Conservation (phyloP, 2,888 invertebrate species). For the Andrena bucephala region DNA sequence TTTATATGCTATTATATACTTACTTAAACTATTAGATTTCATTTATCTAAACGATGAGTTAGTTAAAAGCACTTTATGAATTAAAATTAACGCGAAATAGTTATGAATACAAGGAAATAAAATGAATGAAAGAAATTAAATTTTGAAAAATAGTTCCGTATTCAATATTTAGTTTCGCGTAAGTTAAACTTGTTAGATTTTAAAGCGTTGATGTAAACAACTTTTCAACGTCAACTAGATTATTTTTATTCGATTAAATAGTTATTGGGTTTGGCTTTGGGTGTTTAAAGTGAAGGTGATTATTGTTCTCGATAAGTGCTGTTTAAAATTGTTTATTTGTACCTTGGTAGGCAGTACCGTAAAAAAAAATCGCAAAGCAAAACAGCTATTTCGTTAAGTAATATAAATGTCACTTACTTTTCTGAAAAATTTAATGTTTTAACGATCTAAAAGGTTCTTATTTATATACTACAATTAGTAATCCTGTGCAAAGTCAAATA, state of each 20-base stretch:
- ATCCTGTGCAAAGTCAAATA: background rate
- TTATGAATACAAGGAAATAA: constrained; percentile 19
- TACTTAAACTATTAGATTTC: constrained; percentile 35
- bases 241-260: constrained; percentile 37
- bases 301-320: constrained; percentile 11
- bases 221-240: constrained; percentile 12
- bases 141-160: constrained; percentile 8
- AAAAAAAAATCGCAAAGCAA: constrained; percentile 1
- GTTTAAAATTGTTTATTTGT: constrained; percentile 23
- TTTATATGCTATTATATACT: constrained; percentile 39
- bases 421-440: constrained; percentile 22
- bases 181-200: constrained; percentile 28
- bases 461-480: background rate
- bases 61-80: constrained; percentile 26
- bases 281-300: constrained; percentile 31
- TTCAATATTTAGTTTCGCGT: background rate
- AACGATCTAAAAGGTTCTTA: background rate
- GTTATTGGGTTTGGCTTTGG: constrained; percentile 13
- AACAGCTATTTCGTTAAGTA: constrained; percentile 10
- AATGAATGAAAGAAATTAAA: constrained; percentile 14
- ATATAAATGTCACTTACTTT: constrained; percentile 3
- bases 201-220: constrained; percentile 9
- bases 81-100: constrained; percentile 40
- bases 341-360: background rate
- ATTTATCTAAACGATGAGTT: constrained; percentile 33